Percentiles rank a stretch among this genome's conserved stretches.
Evolutionary conservation across 1,140 invertebrate species (phyloP).

Genomic region (Listronotus bonariensis): DNA sequence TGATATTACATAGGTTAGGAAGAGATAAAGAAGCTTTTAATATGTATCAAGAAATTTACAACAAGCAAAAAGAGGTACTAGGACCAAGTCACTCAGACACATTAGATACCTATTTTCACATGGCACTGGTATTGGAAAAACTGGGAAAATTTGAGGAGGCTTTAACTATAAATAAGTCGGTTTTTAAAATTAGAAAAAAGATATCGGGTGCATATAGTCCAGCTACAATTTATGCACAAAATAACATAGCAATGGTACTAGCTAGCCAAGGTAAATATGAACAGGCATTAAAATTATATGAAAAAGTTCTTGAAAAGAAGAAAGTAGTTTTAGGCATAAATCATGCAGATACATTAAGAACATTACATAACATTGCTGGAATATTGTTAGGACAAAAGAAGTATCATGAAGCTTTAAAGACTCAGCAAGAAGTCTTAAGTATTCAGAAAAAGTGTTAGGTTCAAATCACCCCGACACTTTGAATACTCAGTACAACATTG

Average conservation of each 20-base stretch:
- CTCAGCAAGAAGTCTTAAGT: slow-evolving; percentile 15
- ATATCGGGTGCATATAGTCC: neutral
- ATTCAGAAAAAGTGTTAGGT: slow-evolving; percentile 28
- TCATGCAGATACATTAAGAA: slow-evolving; percentile 45
- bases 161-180: neutral
- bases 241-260: slow-evolving; percentile 42
- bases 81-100: slow-evolving; percentile 25
- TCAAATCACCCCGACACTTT: slow-evolving; percentile 36
- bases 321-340: slow-evolving; percentile 40
- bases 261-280: slow-evolving; percentile 36
- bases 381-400: slow-evolving; percentile 3
- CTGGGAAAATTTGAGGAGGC: slow-evolving; percentile 1
- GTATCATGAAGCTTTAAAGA: neutral
- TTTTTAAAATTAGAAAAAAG: neutral
- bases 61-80: slow-evolving; percentile 38
- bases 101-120: slow-evolving; percentile 1
- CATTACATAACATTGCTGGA: slow-evolving; percentile 24
- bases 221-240: slow-evolving; percentile 23
- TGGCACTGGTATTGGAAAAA: neutral
- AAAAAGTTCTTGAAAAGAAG: slow-evolving; percentile 38
- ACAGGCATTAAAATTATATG: slow-evolving; percentile 41
- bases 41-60: slow-evolving; percentile 40
- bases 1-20: slow-evolving; percentile 36
- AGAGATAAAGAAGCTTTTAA: slow-evolving; percentile 46
- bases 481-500: slow-evolving; percentile 35